Evolutionary conservation across 2,797 vertebrate genomes (phyloP).

Genomic region (Percopsis omiscomaycus): DNA sequence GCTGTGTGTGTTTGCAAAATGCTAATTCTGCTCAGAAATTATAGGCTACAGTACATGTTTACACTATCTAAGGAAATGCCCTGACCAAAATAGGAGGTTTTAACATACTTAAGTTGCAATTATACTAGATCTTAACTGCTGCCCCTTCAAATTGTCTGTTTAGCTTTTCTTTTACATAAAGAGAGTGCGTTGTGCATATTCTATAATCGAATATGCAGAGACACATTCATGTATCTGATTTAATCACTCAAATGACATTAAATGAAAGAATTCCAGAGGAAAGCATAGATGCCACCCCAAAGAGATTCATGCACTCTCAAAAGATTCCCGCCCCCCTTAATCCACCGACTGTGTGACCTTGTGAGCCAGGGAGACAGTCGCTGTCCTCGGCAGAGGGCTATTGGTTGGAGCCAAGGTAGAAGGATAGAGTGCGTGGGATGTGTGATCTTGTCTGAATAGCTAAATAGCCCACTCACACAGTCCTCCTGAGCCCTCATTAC

Average conservation of each 20-base stretch:
- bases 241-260: neutral
- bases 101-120: too few relatives aligned
- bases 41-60: too few relatives aligned
- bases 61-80: too few relatives aligned
- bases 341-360: constrained; percentile 61
- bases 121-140: too few relatives aligned
- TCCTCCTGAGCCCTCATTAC: constrained; percentile 78
- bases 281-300: neutral
- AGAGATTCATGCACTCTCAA: neutral
- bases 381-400: constrained; percentile 48
- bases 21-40: too few relatives aligned
- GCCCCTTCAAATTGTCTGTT: too few relatives aligned
- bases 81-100: too few relatives aligned
- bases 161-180: too few relatives aligned
- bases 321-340: constrained; percentile 14
- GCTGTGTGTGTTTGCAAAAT: too few relatives aligned
- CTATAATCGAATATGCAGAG: too few relatives aligned
- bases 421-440: constrained; percentile 56
- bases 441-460: constrained; percentile 74
- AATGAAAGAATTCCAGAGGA: neutral
- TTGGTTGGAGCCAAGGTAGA: constrained; percentile 46
- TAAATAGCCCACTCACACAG: constrained; percentile 74
- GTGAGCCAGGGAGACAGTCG: constrained; percentile 55
- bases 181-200: too few relatives aligned
- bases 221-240: neutral